A percentile compares a stretch with the other conserved stretches of the same genome.
These are phyloP conservation scores for Tetramorium bicarinatum DNA, from an alignment of 2,888 invertebrate species.

Conservation along the genomic window DNA sequence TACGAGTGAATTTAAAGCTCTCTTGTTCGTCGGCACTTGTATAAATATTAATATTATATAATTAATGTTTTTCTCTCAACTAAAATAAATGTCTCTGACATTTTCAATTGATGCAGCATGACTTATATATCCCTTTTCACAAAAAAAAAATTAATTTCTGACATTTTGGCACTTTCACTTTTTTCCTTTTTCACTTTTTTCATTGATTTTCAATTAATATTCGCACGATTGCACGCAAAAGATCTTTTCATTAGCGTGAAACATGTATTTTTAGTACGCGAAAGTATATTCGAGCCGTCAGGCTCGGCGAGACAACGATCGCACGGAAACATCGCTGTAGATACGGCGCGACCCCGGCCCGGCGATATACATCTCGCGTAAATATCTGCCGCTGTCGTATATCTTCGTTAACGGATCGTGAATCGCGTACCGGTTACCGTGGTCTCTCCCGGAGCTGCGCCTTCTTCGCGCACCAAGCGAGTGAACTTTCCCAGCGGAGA, in stretches of 20 bases:
- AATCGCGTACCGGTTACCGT: slow-evolving; percentile 39
- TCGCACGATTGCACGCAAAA: background rate
- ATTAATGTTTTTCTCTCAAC: too few relatives aligned
- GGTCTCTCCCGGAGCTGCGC: slow-evolving; percentile 29
- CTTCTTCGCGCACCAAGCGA: slow-evolving; percentile 29
- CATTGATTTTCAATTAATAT: background rate
- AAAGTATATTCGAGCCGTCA: background rate
- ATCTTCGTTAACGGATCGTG: slow-evolving; percentile 39
- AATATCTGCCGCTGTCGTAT: slow-evolving; percentile 22
- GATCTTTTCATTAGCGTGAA: background rate
- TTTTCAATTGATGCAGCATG: too few relatives aligned
- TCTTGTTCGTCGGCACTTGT: too few relatives aligned
- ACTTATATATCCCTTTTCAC: too few relatives aligned
- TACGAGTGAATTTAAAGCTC: too few relatives aligned
- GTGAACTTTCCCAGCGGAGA: slow-evolving; percentile 48
- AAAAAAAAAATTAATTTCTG: too few relatives aligned
- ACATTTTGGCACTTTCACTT: too few relatives aligned
- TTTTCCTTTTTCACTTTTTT: too few relatives aligned
- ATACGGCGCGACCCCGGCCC: background rate
- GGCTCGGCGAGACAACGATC: background rate
- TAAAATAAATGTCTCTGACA: too few relatives aligned
- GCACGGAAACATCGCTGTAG: background rate
- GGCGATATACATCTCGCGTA: slow-evolving; percentile 38
- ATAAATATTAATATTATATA: too few relatives aligned
- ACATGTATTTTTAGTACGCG: background rate